Evolutionary conservation across 2,888 invertebrate genomes (phyloP).

Genomic region (Onchidella celtica): DNA sequence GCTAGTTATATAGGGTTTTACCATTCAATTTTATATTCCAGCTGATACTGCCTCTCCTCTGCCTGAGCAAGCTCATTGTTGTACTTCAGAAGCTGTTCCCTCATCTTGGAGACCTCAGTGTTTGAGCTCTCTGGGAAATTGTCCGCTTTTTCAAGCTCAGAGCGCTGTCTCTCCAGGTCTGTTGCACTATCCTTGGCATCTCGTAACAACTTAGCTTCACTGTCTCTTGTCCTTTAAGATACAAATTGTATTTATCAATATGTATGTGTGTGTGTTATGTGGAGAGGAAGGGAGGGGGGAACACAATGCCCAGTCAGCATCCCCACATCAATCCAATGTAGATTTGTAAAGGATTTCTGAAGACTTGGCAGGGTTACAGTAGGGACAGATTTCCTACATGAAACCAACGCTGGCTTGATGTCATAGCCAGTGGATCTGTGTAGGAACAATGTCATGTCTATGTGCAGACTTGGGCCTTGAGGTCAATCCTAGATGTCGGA

Average conservation of each 20-base stretch:
- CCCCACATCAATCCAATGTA: no score
- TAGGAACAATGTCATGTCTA: no score
- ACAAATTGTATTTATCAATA: no score
- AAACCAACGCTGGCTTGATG: no score
- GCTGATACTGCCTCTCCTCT: conserved; percentile 78
- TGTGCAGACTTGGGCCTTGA: background rate
- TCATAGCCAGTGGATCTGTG: no score
- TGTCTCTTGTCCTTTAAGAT: conserved; percentile 73
- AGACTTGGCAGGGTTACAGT: no score
- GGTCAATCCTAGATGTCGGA: background rate
- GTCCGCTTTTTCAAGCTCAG: conserved; percentile 77
- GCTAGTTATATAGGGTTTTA: no score
- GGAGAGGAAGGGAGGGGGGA: no score
- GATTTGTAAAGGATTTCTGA: no score
- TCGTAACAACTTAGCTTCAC: conserved; percentile 73
- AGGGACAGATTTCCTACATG: no score
- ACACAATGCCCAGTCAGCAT: no score
- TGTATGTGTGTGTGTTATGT: no score
- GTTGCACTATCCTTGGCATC: conserved; percentile 74
- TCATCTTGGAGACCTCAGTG: conserved; percentile 77
- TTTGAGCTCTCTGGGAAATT: conserved; percentile 78
- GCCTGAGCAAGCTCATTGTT: conserved; percentile 77
- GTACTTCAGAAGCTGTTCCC: conserved; percentile 77
- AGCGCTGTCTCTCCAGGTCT: conserved; percentile 73
- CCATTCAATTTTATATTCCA: conserved; percentile 79